Evolutionary conservation across 2,113 vertebrate genomes (phyloP).

Genomic region (Alouatta palliata): DNA sequence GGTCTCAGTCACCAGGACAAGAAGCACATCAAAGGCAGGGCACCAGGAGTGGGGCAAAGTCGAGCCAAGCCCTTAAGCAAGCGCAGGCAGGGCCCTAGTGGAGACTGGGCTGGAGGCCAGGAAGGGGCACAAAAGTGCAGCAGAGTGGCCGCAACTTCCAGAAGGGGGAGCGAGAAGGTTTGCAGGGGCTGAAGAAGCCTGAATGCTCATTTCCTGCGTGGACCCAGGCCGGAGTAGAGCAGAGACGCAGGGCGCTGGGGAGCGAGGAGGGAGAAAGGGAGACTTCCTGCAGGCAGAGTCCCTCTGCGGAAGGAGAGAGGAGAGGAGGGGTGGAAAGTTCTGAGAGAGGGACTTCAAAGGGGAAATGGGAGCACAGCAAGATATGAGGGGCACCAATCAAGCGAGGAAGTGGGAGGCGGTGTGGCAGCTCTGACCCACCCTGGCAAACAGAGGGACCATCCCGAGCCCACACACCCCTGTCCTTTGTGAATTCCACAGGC

Average conservation of each 20-base stretch:
- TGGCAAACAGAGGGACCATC: background rate
- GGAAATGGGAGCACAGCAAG: background rate
- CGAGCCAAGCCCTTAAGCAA: background rate
- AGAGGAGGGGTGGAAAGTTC: background rate
- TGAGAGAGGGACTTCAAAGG: background rate
- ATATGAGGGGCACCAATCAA: fast-evolving
- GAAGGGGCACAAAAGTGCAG: fast-evolving
- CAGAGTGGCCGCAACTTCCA: fast-evolving
- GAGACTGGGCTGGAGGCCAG: background rate
- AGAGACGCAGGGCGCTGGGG: no score
- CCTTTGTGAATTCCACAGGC: background rate
- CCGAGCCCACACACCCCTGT: fast-evolving
- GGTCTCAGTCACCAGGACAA: background rate
- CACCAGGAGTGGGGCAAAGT: fast-evolving
- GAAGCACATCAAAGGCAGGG: background rate
- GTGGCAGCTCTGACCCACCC: background rate
- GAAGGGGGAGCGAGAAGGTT: background rate
- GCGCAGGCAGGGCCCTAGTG: fast-evolving
- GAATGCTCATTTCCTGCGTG: no score
- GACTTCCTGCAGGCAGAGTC: background rate
- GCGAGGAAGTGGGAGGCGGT: background rate
- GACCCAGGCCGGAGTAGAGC: background rate
- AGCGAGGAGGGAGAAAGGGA: no score
- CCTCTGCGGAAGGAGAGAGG: background rate
- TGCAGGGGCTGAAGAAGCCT: background rate